Percentiles rank a stretch among this genome's conserved stretches.
Conservation (phyloP, 2,113 vertebrate genomes). For the Salvelinus fontinalis region DNA sequence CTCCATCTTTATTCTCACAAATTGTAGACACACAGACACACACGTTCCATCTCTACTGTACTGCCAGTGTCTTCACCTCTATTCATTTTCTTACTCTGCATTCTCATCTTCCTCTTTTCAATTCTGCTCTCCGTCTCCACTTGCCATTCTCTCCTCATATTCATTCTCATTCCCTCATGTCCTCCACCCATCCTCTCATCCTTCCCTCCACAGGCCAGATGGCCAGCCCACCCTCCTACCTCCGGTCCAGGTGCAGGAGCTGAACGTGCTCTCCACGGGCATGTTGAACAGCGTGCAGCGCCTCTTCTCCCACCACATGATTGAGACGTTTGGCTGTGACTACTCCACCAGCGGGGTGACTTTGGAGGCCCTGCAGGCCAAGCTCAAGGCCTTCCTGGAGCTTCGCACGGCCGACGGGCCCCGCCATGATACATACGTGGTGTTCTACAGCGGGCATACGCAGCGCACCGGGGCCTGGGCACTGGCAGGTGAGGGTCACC, state of each 20-base stretch:
- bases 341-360: constrained; percentile 92
- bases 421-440: constrained; percentile 92
- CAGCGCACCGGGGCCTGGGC: constrained; percentile 91
- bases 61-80: not conserved
- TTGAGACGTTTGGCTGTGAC: constrained; percentile 94
- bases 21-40: constrained; percentile 1
- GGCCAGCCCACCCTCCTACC: constrained; percentile 89
- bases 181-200: constrained; percentile 2
- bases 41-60: constrained; percentile 1
- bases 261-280: constrained; percentile 89
- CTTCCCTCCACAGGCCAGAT: constrained; percentile 73
- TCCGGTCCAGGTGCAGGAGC: constrained; percentile 86
- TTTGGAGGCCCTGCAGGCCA: constrained; percentile 84
- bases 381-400: constrained; percentile 91
- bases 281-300: constrained; percentile 92
- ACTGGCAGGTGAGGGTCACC: constrained; percentile 82
- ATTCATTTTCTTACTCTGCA: constrained; percentile 5
- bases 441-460: constrained; percentile 95
- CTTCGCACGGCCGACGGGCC: constrained; percentile 92
- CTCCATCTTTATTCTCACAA: too few relatives aligned
- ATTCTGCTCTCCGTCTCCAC: not conserved
- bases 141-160: constrained; percentile 7
- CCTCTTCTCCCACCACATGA: constrained; percentile 96
- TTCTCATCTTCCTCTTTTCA: constrained; percentile 6
- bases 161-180: constrained; percentile 1